Base-by-base conservation (phyloP, 2,797 vertebrate species). In the Limnodromus scolopaceus region DNA sequence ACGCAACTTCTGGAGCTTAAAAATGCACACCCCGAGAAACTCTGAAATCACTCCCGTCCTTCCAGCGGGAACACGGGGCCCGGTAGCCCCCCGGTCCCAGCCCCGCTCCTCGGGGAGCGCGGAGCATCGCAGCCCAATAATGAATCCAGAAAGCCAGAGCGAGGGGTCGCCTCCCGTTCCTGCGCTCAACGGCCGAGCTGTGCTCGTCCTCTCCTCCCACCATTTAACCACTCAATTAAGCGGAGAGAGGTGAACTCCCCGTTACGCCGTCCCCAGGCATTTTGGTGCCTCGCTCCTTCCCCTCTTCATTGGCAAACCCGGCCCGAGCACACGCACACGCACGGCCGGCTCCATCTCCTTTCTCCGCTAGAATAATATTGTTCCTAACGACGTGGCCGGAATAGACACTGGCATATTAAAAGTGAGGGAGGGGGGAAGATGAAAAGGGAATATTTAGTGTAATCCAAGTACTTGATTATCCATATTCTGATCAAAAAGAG, bases 391-490 rank as follows among this genome's bases (percentile, higher is more conserved):
- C 99, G 99, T 99, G 99, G 98, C 97, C 96, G 95, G 99, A 99
- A 99, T 99, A 98, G 97, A 97, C 93, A 94, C 97, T 97, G 93
- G 68, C 97, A 97, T 97, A 99, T 99, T 99, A 99, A 97, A 95
- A 96, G 89, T 93, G 82, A 98, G 82, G 96, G 97, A 76, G 97
- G 97, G 90, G 79, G 77, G 18, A 32, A 88, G 79, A 85, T 41
- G 92, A 94, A 97, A 98, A 97, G 84, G 96, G 87, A 96, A 97
- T 97, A 97, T 97, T 97, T 97, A 96, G 97, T 97, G 98, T 98
- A 98, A 98, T 98, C 98, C 97, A 98, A 99, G 98, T 98, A 98
- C 98, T 98, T 99, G 98, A 99, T 99, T 99, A 99, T 99, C 98
- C 98, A 98, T 97, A 98, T 98, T 98, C 98, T 98, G 98, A 97